phyloP scores from a whole-genome alignment of 2,113 vertebrate genomes.

The Tretioscincus oriximinensis region DNA sequence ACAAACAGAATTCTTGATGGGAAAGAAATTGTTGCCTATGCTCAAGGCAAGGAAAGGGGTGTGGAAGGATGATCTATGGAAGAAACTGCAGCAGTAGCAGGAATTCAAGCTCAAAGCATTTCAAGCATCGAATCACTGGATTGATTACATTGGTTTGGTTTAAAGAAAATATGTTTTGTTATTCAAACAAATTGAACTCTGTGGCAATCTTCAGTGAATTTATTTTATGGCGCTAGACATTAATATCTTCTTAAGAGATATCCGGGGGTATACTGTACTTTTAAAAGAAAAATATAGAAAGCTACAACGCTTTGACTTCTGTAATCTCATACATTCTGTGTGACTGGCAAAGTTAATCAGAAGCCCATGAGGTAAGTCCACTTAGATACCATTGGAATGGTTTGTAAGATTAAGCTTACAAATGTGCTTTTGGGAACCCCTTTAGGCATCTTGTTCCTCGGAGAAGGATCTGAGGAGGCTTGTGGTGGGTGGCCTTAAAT shows the following conservation, averaged over 20 bases:
- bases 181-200: constrained; percentile 21
- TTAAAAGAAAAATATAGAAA: neutral
- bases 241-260: neutral
- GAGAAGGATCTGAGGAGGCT: too few relatives aligned
- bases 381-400: neutral
- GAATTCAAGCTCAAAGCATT: neutral
- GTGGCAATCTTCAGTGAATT: neutral
- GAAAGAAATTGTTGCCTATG: neutral
- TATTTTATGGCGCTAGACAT: neutral
- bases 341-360: neutral
- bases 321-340: neutral
- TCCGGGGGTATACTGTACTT: neutral
- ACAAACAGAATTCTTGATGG: constrained; percentile 36
- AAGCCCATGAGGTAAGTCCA: too few relatives aligned
- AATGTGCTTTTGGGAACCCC: too few relatives aligned
- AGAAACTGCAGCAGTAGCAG: neutral
- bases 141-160: constrained; percentile 42
- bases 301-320: neutral
- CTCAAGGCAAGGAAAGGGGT: neutral
- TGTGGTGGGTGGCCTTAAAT: too few relatives aligned
- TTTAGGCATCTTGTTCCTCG: too few relatives aligned
- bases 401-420: neutral
- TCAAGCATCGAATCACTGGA: constrained; percentile 37
- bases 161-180: constrained; percentile 2
- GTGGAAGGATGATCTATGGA: neutral